Conservation (phyloP, 1,140 invertebrate species). For the Anastrepha ludens region DNA sequence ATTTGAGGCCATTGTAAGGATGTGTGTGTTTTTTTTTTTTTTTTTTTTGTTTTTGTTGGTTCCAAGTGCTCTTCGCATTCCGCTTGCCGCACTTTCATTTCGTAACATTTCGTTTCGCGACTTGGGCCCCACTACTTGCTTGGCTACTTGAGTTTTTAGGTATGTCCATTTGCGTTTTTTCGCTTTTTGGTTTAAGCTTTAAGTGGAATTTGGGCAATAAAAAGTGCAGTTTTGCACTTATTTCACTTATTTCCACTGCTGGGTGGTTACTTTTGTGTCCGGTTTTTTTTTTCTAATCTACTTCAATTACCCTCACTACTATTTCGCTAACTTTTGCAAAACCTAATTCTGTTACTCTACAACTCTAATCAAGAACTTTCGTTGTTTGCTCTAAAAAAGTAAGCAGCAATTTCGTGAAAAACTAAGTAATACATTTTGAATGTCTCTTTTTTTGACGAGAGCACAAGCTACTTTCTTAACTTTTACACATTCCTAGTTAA, state of each 20-base stretch:
- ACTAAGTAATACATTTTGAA: background rate
- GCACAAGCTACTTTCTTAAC: background rate
- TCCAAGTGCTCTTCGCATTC: background rate
- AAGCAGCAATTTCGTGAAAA: background rate
- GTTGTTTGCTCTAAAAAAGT: background rate
- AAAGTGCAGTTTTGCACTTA: background rate
- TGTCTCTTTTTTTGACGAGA: background rate
- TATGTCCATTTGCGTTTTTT: background rate
- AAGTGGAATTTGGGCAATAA: background rate
- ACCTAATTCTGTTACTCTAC: background rate
- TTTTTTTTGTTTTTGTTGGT: background rate
- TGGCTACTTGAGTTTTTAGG: background rate
- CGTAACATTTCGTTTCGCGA: background rate
- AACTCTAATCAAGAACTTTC: background rate
- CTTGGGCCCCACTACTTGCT: no score
- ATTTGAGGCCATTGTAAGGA: background rate
- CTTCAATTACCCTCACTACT: background rate
- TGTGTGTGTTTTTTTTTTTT: background rate
- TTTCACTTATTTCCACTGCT: background rate
- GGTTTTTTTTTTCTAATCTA: background rate
- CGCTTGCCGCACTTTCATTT: background rate
- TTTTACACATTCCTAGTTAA: background rate
- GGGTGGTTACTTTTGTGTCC: background rate
- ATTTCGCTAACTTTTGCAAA: background rate
- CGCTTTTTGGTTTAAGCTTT: background rate